phyloP scores from a whole-genome alignment of 35 echinoderm and acorn worm species.

The Apostichopus japonicus region DNA sequence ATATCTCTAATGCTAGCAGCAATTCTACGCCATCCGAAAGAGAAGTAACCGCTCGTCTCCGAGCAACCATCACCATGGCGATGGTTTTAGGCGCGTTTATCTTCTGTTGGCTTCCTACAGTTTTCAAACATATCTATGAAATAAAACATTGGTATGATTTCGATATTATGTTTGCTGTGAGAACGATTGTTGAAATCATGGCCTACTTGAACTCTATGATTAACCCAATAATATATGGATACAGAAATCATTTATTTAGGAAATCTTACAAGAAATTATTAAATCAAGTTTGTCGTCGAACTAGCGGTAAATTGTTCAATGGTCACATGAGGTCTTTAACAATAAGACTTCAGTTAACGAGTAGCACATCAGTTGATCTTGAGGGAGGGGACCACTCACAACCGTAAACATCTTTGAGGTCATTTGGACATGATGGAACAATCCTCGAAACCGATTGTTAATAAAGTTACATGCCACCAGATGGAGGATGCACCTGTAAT shows the following conservation, averaged over 20 bases:
- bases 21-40: neutral
- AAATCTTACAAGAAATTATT: slow-evolving; percentile 38
- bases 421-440: no score
- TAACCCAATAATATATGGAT: slow-evolving; percentile 52
- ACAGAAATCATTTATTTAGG: slow-evolving; percentile 49
- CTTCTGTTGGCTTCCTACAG: slow-evolving; percentile 27
- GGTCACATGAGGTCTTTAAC: neutral
- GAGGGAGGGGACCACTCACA: neutral
- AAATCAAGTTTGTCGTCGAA: neutral
- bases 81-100: slow-evolving; percentile 52
- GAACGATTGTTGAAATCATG: slow-evolving; percentile 42
- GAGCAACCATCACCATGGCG: slow-evolving; percentile 51
- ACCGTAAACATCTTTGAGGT: no score
- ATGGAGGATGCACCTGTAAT: no score
- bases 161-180: slow-evolving; percentile 20
- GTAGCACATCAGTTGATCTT: neutral
- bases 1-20: neutral
- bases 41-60: slow-evolving; percentile 19
- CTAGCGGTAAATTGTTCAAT: neutral
- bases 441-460: no score
- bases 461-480: no score
- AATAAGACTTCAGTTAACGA: neutral
- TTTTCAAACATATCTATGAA: slow-evolving; percentile 52
- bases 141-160: neutral
- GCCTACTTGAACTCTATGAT: slow-evolving; percentile 52